Percentiles rank a stretch among this genome's conserved stretches.
Evolutionary conservation across 2,797 vertebrate species (phyloP).

Genomic region (Crossoptilon crossoptilon): DNA sequence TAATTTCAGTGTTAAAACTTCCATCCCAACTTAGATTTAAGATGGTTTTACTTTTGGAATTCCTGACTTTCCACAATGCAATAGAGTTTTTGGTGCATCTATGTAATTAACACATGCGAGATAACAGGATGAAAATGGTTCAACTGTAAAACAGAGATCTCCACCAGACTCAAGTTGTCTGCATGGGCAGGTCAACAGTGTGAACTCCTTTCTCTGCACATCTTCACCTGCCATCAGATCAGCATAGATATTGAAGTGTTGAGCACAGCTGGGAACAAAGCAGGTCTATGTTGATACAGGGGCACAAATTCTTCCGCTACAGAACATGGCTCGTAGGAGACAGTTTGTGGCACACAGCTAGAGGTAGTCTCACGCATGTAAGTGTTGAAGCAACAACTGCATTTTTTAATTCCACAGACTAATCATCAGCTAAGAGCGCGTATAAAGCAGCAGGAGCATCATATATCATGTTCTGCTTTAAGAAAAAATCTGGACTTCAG

Average conservation of each 20-base stretch:
- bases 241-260: conserved; percentile 56
- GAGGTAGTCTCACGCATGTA: not conserved
- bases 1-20: not conserved
- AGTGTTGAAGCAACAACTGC: not conserved
- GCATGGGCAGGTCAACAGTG: conserved; percentile 56
- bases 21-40: not conserved
- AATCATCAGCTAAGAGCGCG: not conserved
- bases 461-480: not conserved
- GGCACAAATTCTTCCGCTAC: not conserved
- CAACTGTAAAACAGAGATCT: conserved; percentile 43
- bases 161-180: conserved; percentile 44
- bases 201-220: conserved; percentile 56
- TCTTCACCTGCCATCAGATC: conserved; percentile 54
- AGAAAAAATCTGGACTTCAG: conserved; percentile 21
- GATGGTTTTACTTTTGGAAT: not conserved
- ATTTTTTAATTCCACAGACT: not conserved
- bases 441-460: not conserved
- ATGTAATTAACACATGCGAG: fast-evolving
- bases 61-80: not conserved
- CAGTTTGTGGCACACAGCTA: not conserved
- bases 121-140: conserved; percentile 31
- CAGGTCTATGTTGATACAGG: not conserved
- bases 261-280: conserved; percentile 44
- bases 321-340: not conserved
- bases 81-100: not conserved